Base-by-base conservation (phyloP, 1,140 invertebrate genomes). In the Branchinecta lynchi region DNA sequence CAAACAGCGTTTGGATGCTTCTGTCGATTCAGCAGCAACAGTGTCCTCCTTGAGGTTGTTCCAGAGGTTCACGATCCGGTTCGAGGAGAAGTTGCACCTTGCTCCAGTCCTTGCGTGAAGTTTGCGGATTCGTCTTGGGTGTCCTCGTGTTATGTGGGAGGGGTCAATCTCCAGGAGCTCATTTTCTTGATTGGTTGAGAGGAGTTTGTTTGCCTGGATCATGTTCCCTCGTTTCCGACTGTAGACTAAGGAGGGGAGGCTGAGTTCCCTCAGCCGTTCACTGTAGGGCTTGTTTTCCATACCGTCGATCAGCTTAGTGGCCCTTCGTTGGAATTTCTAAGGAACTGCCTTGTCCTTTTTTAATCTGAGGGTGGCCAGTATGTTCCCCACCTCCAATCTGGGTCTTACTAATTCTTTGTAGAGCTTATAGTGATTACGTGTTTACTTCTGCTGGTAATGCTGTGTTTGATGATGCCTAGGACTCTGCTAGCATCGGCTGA, bases 381-480 rank as follows among this genome's bases (percentile, higher is more conserved):
- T 51, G 46, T 9, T 51, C 46, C 46, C 46, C 46, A 51, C 46
- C 46, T 9, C 46, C n/a, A 51, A 51, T 9, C 46, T 9, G 9
- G 46, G 46, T 51, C 46, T n/a, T 51, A 51, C 46, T n/a, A 51
- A 51, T 51, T n/a, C 46, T 51, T 51, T 51, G 46, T 51, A 51
- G 46, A 51, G 46, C 46, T 51, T 51, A n/a, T n/a, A n/a, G 46
- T 51, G 46, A 51, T 51, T 51, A 51, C 46, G n/a, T 51, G 46
- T 51, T n/a, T 51, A 51, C 46, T 51, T 51, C 46, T 51, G 46
- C 46, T 51, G 46, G n/a, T n/a, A n/a, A n/a, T n/a, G n/a, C n/a
- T n/a, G n/a, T n/a, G n/a, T n/a, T n/a, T n/a, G n/a, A n/a, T n/a
- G n/a, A n/a, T n/a, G n/a, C n/a, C n/a, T n/a, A n/a, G n/a, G n/a